These are phyloP conservation scores for Ceratoteleas bidentatus DNA, from an alignment of 1,140 invertebrate genomes.

Conservation along the genomic window DNA sequence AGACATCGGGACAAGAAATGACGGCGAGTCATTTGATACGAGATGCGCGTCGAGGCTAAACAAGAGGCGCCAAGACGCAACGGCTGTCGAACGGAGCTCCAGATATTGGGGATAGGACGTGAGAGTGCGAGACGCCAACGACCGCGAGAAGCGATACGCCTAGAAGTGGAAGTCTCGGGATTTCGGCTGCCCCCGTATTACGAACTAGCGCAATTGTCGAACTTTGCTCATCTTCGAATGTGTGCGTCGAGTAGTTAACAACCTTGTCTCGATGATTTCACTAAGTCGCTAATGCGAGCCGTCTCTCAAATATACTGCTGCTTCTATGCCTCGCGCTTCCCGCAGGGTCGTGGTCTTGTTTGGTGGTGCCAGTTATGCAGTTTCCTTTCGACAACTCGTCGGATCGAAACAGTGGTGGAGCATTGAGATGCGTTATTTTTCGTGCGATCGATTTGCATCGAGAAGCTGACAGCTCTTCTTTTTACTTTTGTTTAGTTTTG, in stretches of 20 bases:
- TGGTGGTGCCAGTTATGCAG: constrained; percentile 14
- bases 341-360: constrained; percentile 21
- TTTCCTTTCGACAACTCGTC: no score
- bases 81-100: constrained; percentile 56
- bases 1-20: no score
- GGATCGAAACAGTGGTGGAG: no score
- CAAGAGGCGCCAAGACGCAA: no score
- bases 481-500: no score
- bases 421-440: no score
- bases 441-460: no score
- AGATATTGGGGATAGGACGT: constrained; percentile 38
- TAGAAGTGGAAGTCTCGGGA: not conserved
- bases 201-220: constrained; percentile 61
- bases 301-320: constrained; percentile 9
- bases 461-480: no score
- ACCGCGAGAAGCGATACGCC: constrained; percentile 15
- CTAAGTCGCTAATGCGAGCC: constrained; percentile 62
- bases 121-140: constrained; percentile 39
- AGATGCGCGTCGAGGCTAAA: constrained; percentile 44
- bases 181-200: constrained; percentile 41
- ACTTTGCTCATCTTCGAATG: constrained; percentile 34
- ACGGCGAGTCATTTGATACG: constrained; percentile 1
- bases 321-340: constrained; percentile 22
- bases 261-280: constrained; percentile 47
- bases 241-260: constrained; percentile 36